A percentile compares a stretch with the other conserved stretches of the same genome.
Conservation (phyloP, 1,140 invertebrate species). For the Bilobella aurantiaca region DNA sequence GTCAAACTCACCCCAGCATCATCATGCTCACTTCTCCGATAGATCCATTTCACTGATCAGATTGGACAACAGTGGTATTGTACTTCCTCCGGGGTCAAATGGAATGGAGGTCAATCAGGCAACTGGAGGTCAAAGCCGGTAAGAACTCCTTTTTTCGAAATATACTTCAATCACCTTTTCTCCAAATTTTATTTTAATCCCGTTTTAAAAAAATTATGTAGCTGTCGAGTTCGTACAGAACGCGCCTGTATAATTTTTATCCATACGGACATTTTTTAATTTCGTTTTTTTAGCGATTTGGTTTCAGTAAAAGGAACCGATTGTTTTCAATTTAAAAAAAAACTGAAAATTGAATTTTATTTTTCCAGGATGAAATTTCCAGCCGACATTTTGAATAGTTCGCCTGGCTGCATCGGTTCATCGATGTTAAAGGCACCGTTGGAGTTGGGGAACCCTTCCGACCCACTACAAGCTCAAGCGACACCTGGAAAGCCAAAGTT, state of each 20-base stretch:
- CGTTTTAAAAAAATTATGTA: no score
- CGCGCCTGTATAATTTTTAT: no score
- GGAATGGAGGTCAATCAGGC: not conserved
- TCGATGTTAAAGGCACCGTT: conserved; percentile 27
- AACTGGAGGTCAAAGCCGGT: not conserved
- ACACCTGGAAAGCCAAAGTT: conserved; percentile 19
- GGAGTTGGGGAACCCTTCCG: conserved; percentile 29
- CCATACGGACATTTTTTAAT: no score
- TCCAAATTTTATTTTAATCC: no score
- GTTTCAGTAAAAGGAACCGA: no score
- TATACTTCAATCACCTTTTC: not conserved
- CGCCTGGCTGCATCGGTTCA: not conserved
- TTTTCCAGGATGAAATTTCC: conserved; percentile 30
- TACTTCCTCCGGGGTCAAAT: not conserved
- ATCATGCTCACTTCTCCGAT: conserved; percentile 27
- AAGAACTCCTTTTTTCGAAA: not conserved
- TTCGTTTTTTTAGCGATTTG: no score
- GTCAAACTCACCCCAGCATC: conserved; percentile 29
- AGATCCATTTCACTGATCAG: conserved; percentile 32
- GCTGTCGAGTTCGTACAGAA: no score
- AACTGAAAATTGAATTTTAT: not conserved
- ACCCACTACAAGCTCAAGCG: conserved; percentile 20
- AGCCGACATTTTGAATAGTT: conserved; percentile 11
- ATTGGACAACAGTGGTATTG: conserved; percentile 25
- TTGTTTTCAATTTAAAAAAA: not conserved